Conservation (phyloP, 1,140 invertebrate genomes). For the Ditylenchus dipsaci region DNA sequence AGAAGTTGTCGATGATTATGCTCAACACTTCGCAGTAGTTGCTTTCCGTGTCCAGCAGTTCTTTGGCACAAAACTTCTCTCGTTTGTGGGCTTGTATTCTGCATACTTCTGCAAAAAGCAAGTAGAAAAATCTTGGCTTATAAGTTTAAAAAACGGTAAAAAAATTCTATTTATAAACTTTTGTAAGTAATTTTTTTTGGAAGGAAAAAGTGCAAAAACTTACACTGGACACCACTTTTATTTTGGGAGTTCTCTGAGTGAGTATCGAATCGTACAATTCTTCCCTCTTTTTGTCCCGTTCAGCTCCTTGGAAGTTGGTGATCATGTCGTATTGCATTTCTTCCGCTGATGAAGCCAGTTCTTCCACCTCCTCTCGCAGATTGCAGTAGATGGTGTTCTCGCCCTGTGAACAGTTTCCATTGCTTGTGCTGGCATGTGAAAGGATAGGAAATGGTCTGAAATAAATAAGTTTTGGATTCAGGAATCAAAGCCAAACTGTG, state of each 20-base stretch:
- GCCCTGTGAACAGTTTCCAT: neutral
- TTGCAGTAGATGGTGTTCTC: slow-evolving; percentile 36
- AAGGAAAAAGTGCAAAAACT: neutral
- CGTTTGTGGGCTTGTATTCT: slow-evolving; percentile 64
- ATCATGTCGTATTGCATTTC: slow-evolving; percentile 22
- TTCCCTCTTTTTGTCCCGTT: slow-evolving; percentile 25
- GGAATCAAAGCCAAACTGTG: no score
- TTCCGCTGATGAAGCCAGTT: slow-evolving; percentile 9
- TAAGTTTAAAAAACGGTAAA: neutral
- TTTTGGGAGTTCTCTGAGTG: slow-evolving; percentile 12
- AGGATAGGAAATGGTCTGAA: slow-evolving; percentile 21
- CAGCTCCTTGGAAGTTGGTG: neutral
- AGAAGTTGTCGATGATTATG: slow-evolving; percentile 78
- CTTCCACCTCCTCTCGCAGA: slow-evolving; percentile 24
- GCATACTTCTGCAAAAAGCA: slow-evolving; percentile 32
- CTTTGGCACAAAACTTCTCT: slow-evolving; percentile 87
- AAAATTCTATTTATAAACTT: no score
- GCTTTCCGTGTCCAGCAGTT: slow-evolving; percentile 89
- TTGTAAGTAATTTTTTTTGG: no score
- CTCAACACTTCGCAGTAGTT: slow-evolving; percentile 90
- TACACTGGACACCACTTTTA: slow-evolving; percentile 9
- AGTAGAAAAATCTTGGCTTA: slow-evolving; percentile 22
- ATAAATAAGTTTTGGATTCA: neutral
- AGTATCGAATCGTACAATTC: slow-evolving; percentile 38
- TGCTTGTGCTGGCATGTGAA: neutral